Conservation (phyloP, 2,888 invertebrate species). For the Ctena decussata region DNA sequence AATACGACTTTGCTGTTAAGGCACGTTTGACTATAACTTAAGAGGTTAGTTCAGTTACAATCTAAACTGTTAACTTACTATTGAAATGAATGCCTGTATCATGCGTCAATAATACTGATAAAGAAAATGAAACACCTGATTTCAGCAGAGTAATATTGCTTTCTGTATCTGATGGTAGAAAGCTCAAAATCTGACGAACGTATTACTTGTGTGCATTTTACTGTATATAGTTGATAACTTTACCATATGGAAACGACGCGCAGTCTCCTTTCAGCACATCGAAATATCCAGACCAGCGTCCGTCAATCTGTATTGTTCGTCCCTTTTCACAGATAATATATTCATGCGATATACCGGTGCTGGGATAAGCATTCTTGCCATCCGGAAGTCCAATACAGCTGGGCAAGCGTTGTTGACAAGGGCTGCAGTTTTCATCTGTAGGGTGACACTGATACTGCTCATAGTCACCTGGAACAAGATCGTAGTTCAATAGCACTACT, state of each 20-base stretch:
- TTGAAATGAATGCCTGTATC: too few relatives aligned
- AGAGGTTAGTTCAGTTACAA: too few relatives aligned
- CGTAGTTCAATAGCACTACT: too few relatives aligned
- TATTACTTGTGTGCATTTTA: too few relatives aligned
- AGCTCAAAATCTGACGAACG: too few relatives aligned
- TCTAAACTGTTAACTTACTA: too few relatives aligned
- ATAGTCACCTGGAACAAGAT: constrained; percentile 72
- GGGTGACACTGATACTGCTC: constrained; percentile 56
- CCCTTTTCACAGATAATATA: constrained; percentile 52
- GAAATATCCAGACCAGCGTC: constrained; percentile 67
- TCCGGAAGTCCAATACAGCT: constrained; percentile 56
- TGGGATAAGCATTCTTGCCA: constrained; percentile 47
- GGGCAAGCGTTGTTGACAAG: constrained; percentile 63
- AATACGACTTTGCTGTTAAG: too few relatives aligned
- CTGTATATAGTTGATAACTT: not conserved
- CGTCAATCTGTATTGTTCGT: constrained; percentile 47
- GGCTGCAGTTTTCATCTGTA: constrained; percentile 38
- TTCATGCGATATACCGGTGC: not conserved
- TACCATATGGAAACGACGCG: constrained; percentile 3
- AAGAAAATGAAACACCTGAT: too few relatives aligned
- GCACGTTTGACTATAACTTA: too few relatives aligned
- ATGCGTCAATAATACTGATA: too few relatives aligned
- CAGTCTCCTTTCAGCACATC: constrained; percentile 59
- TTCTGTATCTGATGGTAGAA: too few relatives aligned
- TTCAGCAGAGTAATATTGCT: too few relatives aligned